Conservation (phyloP, 2,888 invertebrate genomes). For the Didymodactylos carnosus region DNA sequence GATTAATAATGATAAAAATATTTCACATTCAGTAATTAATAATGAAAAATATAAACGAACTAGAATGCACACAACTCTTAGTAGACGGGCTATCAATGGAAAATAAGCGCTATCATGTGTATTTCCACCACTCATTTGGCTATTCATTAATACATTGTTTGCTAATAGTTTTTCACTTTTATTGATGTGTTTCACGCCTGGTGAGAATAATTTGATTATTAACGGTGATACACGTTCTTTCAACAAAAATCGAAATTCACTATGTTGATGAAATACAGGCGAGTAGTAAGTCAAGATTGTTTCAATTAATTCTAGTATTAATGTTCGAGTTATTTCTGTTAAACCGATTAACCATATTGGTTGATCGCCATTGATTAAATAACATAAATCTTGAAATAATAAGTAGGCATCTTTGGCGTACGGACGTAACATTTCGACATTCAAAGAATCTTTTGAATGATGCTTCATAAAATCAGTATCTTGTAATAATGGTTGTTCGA, state of each 20-base stretch:
- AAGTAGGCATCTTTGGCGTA: slow-evolving; percentile 5
- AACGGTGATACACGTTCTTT: slow-evolving; percentile 92
- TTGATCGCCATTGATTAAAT: slow-evolving; percentile 26
- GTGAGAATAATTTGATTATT: slow-evolving; percentile 91
- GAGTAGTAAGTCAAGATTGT: not conserved
- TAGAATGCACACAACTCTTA: slow-evolving; percentile 13
- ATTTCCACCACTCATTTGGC: not conserved
- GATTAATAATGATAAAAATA: slow-evolving; percentile 80
- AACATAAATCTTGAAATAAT: slow-evolving; percentile 61
- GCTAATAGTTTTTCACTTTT: not conserved
- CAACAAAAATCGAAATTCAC: slow-evolving; percentile 70
- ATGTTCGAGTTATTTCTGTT: not conserved
- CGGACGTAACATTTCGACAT: not conserved
- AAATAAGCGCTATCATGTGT: slow-evolving; percentile 10
- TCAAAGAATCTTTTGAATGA: not conserved
- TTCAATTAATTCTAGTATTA: not conserved
- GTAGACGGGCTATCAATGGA: slow-evolving; percentile 1
- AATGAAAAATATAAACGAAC: slow-evolving; percentile 19
- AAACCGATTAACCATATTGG: not conserved
- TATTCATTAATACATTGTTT: not conserved
- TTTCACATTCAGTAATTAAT: slow-evolving; percentile 88
- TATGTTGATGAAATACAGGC: not conserved
- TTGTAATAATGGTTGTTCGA: not conserved
- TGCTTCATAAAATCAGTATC: not conserved
- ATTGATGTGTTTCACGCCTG: slow-evolving; percentile 42